Evolutionary conservation across 1,140 invertebrate genomes (phyloP).

Genomic region (Pseudoatta argentina): DNA sequence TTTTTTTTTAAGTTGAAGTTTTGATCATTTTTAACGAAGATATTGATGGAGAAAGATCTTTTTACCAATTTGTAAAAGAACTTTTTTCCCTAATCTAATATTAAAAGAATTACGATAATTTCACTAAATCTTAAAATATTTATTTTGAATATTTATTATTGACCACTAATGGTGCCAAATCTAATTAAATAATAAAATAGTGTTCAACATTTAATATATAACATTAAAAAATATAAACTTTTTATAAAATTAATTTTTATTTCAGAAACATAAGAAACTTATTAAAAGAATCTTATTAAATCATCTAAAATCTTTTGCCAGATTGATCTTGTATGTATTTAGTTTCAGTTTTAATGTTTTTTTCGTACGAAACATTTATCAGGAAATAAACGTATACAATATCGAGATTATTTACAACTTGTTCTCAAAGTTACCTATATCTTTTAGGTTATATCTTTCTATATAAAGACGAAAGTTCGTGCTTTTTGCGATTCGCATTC

Average conservation of each 20-base stretch:
- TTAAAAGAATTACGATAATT: too few species aligned
- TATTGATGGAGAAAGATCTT: too few species aligned
- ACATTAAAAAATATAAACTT: not conserved
- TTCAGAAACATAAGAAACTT: not conserved
- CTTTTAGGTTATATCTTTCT: not conserved
- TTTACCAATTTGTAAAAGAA: too few species aligned
- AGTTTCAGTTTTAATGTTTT: not conserved
- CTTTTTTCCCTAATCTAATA: too few species aligned
- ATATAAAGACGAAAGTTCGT: not conserved
- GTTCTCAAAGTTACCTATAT: too few species aligned
- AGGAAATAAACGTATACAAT: not conserved
- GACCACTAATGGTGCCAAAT: too few species aligned
- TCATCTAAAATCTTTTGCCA: not conserved
- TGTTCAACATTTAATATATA: not conserved
- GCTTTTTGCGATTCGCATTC: constrained; percentile 6
- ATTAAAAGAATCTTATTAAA: not conserved
- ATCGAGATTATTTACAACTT: constrained; percentile 21
- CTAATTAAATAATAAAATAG: not conserved
- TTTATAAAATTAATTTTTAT: not conserved
- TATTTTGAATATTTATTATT: too few species aligned
- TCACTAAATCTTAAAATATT: too few species aligned
- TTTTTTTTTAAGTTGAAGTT: too few species aligned
- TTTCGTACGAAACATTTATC: not conserved
- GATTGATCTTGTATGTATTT: not conserved
- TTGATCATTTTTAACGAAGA: too few species aligned